A percentile compares a stretch with the other conserved stretches of the same genome.
Conservation (phyloP, 1,140 invertebrate genomes). For the Akabosia matsudoensis region DNA sequence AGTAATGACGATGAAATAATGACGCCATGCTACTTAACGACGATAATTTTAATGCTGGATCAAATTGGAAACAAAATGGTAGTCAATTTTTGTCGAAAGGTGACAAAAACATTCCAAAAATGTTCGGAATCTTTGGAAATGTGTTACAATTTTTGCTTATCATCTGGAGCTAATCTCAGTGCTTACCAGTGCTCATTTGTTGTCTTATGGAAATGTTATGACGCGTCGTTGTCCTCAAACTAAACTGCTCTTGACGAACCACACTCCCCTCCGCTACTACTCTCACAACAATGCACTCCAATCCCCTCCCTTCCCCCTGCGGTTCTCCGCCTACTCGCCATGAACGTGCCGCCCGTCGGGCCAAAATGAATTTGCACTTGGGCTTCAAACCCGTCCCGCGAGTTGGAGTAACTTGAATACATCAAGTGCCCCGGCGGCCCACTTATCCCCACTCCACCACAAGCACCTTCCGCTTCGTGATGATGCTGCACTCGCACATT, state of each 20-base stretch:
- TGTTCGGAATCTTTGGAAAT: too few relatives aligned
- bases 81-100: too few relatives aligned
- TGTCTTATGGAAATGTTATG: constrained; percentile 9
- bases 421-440: too few relatives aligned
- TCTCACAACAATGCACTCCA: not conserved
- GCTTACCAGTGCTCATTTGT: constrained; percentile 17
- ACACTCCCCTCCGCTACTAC: not conserved
- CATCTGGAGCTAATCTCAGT: not conserved
- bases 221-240: too few relatives aligned
- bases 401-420: constrained; percentile 40
- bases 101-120: too few relatives aligned
- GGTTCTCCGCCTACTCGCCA: constrained; percentile 26
- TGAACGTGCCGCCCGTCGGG: constrained; percentile 33
- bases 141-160: not conserved
- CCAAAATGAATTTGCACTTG: constrained; percentile 42
- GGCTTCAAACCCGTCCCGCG: constrained; percentile 39
- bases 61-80: too few relatives aligned
- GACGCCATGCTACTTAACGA: too few relatives aligned
- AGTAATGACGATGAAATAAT: too few relatives aligned
- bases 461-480: not conserved
- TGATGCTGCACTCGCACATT: constrained; percentile 4
- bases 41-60: too few relatives aligned
- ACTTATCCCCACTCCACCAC: not conserved
- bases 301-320: not conserved
- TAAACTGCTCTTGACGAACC: too few relatives aligned